Evolutionary conservation across 1,140 invertebrate species (phyloP).

Genomic region (Drosophila parvula): DNA sequence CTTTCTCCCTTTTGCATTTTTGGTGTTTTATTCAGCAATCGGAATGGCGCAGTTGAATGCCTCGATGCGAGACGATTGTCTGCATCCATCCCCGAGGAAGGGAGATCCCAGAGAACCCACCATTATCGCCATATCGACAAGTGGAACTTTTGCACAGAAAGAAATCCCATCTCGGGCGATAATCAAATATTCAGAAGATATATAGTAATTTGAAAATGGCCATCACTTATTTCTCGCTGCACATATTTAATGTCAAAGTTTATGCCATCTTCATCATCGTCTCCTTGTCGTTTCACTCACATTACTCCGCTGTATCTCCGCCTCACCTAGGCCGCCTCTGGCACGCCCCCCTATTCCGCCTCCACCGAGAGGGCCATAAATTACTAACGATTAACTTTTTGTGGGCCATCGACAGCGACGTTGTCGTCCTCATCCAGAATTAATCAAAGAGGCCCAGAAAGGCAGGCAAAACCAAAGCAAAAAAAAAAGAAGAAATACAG

Average conservation of each 20-base stretch:
- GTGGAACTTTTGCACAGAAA: not conserved
- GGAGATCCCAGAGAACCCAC: not conserved
- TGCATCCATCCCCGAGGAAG: not conserved
- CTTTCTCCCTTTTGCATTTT: conserved; percentile 57
- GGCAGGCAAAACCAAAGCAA: not conserved
- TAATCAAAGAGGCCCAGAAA: conserved; percentile 33
- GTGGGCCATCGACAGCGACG: conserved; percentile 37
- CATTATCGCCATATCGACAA: conserved; percentile 1
- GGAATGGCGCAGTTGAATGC: conserved; percentile 59
- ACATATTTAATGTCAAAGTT: conserved; percentile 19
- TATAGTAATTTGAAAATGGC: conserved; percentile 1
- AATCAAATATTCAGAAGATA: conserved; percentile 9
- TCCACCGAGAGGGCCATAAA: conserved; percentile 64
- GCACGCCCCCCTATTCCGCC: conserved; percentile 12
- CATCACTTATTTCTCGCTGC: not conserved
- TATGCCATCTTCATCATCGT: conserved; percentile 16
- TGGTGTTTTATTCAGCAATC: conserved; percentile 70
- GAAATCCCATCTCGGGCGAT: conserved; percentile 2
- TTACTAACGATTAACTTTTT: conserved; percentile 76
- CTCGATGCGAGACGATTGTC: conserved; percentile 20
- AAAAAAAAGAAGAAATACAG: too few relatives aligned
- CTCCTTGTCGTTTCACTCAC: not conserved
- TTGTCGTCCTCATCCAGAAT: conserved; percentile 39
- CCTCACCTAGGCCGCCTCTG: conserved; percentile 9
- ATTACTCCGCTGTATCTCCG: not conserved